Evolutionary conservation across 2,113 vertebrate genomes (phyloP), one percentile per base, ranked within the genome.

Genomic region (Corythaeola cristata): DNA sequence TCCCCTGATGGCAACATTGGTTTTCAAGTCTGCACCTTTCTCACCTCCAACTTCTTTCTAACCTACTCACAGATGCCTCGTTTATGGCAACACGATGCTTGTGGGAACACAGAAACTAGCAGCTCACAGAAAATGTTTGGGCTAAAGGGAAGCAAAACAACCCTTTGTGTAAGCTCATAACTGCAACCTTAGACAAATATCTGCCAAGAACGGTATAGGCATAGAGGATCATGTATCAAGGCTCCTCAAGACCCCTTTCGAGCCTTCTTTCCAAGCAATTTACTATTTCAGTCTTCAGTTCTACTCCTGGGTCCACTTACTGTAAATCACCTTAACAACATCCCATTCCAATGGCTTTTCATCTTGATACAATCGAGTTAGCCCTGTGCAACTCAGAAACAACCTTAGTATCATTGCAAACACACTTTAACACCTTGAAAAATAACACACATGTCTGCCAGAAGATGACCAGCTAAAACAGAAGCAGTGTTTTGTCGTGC

Each of bases 221-320:
- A 47, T 14, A 66, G 81, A 1, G 3, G 13, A 80, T 66, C 50
- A 24, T 1, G 0, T 22, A 39, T 12, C 2, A 0, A 84, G 22
- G 47, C 30, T 82, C 59, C 60, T 79, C 11, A 63, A 30, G 11
- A 63, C 2, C 17, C 33, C 9, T 35, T 84, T 69, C 45, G 35
- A 87, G 8, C 12, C 62, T 75, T 55, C 19, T 75, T 68, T 60
- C 50, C 45, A 66, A 80, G 30, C 15, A 74, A 41, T 58, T 93
- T 45, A 37, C 41, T 24, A 4, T 60, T 35, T 28, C 28, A 15
- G 23, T 19, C 32, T 66, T n/a, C 47, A 71, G 41, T 41, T 69
- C 35, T 23, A 22, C 44, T 68, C 37, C 35, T 5, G 7, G 32
- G 24, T 7, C 75, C 41, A 3, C 14, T 11, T 53, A 44, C 0